Evolutionary conservation across 2,113 vertebrate genomes (phyloP), one percentile per base, ranked within the genome.

Genomic region (Sprattus sprattus): DNA sequence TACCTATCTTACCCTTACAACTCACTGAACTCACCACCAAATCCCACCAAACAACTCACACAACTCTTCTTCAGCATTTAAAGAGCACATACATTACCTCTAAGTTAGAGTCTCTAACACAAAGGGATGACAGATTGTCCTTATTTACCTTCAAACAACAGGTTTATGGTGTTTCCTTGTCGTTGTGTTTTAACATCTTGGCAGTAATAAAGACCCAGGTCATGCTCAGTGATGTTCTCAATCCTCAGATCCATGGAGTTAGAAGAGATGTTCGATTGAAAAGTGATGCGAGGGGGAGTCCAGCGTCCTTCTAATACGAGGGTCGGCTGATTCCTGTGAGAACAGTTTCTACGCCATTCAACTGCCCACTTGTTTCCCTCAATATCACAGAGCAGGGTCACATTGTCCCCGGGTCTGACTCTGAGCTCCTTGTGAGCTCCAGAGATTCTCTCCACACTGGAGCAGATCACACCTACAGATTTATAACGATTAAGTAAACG

Each of bases 161-260:
- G 25, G 6, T 71, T 71, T 71, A 32, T 28, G 10, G 25, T 32
- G 9, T 71, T 71, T 1, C 64, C 25, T 10, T 13, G 1, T 32
- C 11, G 64, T 1, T 28, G 2, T 71, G 64, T 71, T 25, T 32
- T 71, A 32, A 1, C 64, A 13, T 71, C 3, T 1, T 4, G 64
- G 64, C 90, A 91, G 60, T 87, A 89, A 81, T 90, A 91, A 3
- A 91, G 46, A 45, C 90, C 90, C 50, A 67, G 60, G 15, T 91
- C 85, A 75, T 64, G 71, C 6, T 85, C 80, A 82, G 83, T 88
- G 45, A 91, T 32, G 22, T 91, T 91, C 2, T 20, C 16, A 47
- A 91, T 90, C 50, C 20, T 46, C 32, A 91, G 83, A 75, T 86
- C 47, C 25, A 52, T 64, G 6, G 84, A 75, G 0, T 32, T 39